phyloP scores from a whole-genome alignment of 2,888 invertebrate genomes.

The Sicus ferrugineus region DNA sequence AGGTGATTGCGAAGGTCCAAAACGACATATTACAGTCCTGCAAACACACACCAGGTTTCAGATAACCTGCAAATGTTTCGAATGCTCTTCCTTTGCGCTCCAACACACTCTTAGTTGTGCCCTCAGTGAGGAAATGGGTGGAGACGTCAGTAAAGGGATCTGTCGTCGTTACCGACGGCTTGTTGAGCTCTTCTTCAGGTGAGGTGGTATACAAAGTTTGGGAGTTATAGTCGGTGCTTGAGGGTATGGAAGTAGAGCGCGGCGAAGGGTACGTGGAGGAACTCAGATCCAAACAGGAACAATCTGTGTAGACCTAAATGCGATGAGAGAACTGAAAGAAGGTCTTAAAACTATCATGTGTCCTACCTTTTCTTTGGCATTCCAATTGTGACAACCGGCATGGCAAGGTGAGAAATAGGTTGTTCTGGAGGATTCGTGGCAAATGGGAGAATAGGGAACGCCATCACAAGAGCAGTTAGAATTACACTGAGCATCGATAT shows the following conservation, averaged over 20 bases:
- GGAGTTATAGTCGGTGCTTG: too few relatives aligned
- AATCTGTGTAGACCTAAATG: constrained; percentile 55
- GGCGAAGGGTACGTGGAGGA: neutral
- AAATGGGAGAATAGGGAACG: constrained; percentile 72
- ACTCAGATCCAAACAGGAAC: constrained; percentile 41
- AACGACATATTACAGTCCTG: constrained; percentile 66
- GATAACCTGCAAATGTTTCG: constrained; percentile 27
- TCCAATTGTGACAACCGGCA: constrained; percentile 71
- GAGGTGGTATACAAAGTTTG: too few relatives aligned
- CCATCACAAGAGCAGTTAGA: constrained; percentile 69
- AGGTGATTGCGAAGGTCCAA: constrained; percentile 66
- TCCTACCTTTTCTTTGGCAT: constrained; percentile 49
- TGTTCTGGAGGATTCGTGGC: constrained; percentile 67
- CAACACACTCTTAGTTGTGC: constrained; percentile 16
- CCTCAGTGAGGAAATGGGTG: neutral
- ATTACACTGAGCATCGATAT: constrained; percentile 69
- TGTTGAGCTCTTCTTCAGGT: neutral
- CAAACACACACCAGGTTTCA: constrained; percentile 65
- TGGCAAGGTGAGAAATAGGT: constrained; percentile 79
- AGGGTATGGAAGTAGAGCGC: too few relatives aligned
- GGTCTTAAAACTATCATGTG: neutral
- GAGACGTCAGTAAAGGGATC: constrained; percentile 11
- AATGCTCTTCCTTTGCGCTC: constrained; percentile 38
- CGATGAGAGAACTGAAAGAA: constrained; percentile 5
- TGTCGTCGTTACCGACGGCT: constrained; percentile 5